Conservation (phyloP, 1,140 invertebrate species). For the Ylistrum balloti region DNA sequence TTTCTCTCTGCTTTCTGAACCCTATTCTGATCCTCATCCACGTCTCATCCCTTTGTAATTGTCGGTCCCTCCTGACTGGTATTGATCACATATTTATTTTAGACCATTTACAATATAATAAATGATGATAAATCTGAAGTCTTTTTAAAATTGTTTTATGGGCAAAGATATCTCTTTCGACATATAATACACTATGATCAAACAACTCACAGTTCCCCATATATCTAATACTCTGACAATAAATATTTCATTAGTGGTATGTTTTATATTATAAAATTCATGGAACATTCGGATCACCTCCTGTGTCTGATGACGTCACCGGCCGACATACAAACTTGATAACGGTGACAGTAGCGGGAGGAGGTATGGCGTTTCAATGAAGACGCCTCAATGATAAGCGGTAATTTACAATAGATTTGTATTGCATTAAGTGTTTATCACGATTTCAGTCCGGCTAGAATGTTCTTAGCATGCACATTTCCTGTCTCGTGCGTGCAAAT, state of each 20-base stretch:
- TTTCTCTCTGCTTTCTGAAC: no score
- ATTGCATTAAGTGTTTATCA: no score
- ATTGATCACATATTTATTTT: background rate
- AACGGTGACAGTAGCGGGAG: no score
- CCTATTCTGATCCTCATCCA: background rate
- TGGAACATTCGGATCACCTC: background rate
- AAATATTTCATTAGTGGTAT: slow-evolving; percentile 3
- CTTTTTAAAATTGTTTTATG: background rate
- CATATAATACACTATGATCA: slow-evolving; percentile 15
- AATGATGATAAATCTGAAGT: background rate
- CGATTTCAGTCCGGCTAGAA: no score
- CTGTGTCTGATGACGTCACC: background rate
- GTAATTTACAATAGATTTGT: no score
- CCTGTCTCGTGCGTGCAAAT: no score
- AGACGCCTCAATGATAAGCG: no score
- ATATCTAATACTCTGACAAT: background rate
- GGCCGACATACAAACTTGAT: background rate
- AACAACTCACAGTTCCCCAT: background rate
- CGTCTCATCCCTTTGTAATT: background rate
- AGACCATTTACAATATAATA: background rate
- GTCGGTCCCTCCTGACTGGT: background rate
- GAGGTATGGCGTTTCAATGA: no score
- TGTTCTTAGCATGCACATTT: no score
- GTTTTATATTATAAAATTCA: slow-evolving; percentile 20
- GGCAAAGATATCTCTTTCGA: background rate